Evolutionary conservation across 2,113 vertebrate species (phyloP).

Genomic region (Phoxinus phoxinus): DNA sequence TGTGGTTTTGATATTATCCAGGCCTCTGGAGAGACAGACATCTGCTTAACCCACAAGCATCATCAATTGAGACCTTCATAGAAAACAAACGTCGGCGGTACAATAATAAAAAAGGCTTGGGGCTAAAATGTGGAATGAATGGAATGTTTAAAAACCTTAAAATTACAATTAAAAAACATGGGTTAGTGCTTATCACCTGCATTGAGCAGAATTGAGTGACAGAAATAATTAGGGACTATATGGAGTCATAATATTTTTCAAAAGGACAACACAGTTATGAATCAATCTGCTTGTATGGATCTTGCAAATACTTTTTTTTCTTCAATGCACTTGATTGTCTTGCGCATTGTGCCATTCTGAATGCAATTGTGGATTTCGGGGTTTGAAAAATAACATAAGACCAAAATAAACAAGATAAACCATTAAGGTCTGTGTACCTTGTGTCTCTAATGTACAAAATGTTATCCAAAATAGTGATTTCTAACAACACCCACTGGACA

Average conservation of each 20-base stretch:
- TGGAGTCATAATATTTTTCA: neutral
- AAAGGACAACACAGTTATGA: neutral
- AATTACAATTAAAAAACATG: neutral
- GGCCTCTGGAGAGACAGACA: constrained; percentile 14
- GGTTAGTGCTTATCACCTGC: neutral
- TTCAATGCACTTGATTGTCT: constrained; percentile 19
- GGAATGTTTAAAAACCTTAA: neutral
- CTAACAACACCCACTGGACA: neutral
- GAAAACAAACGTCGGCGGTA: neutral
- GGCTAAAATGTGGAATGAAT: neutral
- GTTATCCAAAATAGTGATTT: constrained; percentile 27
- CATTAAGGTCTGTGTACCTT: neutral
- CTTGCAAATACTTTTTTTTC: neutral
- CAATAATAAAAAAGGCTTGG: constrained; percentile 16
- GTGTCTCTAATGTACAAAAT: constrained; percentile 6
- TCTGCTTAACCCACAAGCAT: constrained; percentile 9
- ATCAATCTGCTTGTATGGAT: neutral
- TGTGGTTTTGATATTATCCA: constrained; percentile 12
- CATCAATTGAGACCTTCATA: neutral
- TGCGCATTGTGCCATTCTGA: constrained; percentile 12
- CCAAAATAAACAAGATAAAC: neutral
- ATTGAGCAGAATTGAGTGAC: neutral
- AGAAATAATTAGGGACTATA: neutral
- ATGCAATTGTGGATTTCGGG: neutral
- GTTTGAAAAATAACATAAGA: neutral